Evolutionary conservation across 2,113 vertebrate genomes (phyloP).

Genomic region (Nanger granti): DNA sequence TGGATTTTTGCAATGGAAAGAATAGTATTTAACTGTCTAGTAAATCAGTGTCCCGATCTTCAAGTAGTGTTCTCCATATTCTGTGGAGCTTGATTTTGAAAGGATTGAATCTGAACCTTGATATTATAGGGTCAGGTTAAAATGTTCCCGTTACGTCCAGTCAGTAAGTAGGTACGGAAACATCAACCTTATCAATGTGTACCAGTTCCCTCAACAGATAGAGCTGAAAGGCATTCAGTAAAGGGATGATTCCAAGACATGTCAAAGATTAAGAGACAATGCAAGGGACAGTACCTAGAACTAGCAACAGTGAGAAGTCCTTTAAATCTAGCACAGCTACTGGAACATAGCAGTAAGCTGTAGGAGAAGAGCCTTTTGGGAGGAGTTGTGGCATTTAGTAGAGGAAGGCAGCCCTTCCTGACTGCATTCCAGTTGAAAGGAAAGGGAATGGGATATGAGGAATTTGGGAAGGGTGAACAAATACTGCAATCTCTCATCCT

Average conservation of each 20-base stretch:
- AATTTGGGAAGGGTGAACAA: neutral
- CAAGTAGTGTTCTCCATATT: neutral
- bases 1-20: neutral
- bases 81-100: neutral
- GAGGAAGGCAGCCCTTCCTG: neutral
- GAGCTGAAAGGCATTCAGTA: neutral
- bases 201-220: neutral
- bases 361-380: neutral
- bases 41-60: neutral
- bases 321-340: neutral
- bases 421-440: neutral
- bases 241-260: neutral
- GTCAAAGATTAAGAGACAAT: neutral
- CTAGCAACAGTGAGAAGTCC: neutral
- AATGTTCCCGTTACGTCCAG: neutral
- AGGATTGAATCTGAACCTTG: neutral
- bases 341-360: neutral
- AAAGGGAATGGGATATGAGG: too few species aligned
- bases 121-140: neutral
- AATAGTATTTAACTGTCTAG: neutral
- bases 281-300: neutral
- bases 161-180: neutral
- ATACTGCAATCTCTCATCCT: too few species aligned
- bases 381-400: neutral
- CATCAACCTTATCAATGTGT: neutral